Evolutionary conservation across 1,140 invertebrate species (phyloP).

Genomic region (Cardiocondyla obscurior): DNA sequence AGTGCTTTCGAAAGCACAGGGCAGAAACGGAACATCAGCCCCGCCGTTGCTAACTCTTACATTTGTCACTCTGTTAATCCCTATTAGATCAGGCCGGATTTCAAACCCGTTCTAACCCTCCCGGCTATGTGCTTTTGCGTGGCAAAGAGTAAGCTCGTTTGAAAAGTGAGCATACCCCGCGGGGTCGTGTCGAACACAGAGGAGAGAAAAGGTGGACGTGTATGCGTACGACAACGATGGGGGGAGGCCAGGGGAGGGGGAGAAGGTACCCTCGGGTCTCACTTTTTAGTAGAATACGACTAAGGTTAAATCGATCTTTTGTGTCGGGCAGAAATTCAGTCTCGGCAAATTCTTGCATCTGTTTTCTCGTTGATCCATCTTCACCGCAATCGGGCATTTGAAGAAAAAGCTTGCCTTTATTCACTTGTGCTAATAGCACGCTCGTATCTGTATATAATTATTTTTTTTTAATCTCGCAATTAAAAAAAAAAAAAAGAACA

Average conservation of each 20-base stretch:
- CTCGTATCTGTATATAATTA: neutral
- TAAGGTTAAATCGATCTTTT: slow-evolving; percentile 63
- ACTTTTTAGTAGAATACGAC: slow-evolving; percentile 60
- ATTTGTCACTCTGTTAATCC: slow-evolving; percentile 79
- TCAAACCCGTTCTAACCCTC: slow-evolving; percentile 64
- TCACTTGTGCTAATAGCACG: neutral
- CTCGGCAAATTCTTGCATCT: neutral
- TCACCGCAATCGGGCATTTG: neutral
- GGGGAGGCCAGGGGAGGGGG: neutral
- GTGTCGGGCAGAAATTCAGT: slow-evolving; percentile 34
- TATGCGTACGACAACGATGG: neutral
- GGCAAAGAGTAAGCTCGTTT: slow-evolving; percentile 78
- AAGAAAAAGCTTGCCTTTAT: neutral
- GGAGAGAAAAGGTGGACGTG: slow-evolving; percentile 59
- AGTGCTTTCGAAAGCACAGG: slow-evolving; percentile 20
- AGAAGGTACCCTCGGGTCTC: slow-evolving; percentile 51
- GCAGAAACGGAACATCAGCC: slow-evolving; percentile 47
- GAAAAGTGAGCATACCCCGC: slow-evolving; percentile 75
- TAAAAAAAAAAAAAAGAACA: neutral
- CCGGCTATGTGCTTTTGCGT: slow-evolving; percentile 70
- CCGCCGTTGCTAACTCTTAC: slow-evolving; percentile 75
- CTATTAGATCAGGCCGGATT: slow-evolving; percentile 78
- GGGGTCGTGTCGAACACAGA: slow-evolving; percentile 68
- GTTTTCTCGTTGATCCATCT: neutral
- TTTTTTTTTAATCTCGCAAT: neutral